phyloP scores from a whole-genome alignment of 2,113 vertebrate genomes.

The Noctilio leporinus region DNA sequence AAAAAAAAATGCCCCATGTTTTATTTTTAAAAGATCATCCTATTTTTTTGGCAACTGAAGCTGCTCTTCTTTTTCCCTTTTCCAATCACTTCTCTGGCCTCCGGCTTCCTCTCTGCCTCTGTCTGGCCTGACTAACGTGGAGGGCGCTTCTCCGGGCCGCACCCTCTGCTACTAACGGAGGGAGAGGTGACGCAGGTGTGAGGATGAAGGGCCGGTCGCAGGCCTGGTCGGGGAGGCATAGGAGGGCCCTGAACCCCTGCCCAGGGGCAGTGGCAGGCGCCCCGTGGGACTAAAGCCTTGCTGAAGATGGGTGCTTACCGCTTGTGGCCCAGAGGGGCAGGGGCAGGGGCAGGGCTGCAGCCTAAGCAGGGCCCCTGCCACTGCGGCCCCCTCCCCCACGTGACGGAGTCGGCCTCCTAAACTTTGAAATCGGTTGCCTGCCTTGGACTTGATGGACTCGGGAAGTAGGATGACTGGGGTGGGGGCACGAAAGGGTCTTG shows the following conservation, averaged over 20 bases:
- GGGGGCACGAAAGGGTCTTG: background rate
- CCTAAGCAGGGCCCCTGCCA: slow-evolving; percentile 47
- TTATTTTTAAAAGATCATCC: slow-evolving; percentile 73
- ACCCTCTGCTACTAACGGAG: slow-evolving; percentile 63
- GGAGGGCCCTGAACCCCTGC: slow-evolving; percentile 42
- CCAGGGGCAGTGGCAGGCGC: background rate
- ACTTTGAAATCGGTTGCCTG: slow-evolving; percentile 37
- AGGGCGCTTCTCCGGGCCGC: slow-evolving; percentile 55
- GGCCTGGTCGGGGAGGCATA: background rate
- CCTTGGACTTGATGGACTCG: background rate
- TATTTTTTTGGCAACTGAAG: slow-evolving; percentile 76
- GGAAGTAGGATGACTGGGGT: background rate
- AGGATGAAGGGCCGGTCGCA: slow-evolving; percentile 54
- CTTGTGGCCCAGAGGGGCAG: slow-evolving; percentile 18
- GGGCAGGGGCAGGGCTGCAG: slow-evolving; percentile 49
- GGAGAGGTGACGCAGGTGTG: slow-evolving; percentile 25
- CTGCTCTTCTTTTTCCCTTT: slow-evolving; percentile 37
- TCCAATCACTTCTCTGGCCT: slow-evolving; percentile 77
- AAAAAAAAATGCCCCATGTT: slow-evolving; percentile 65
- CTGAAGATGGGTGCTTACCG: slow-evolving; percentile 44
- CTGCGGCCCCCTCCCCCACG: background rate
- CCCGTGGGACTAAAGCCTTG: background rate
- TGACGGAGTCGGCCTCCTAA: slow-evolving; percentile 12
- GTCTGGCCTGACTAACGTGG: slow-evolving; percentile 76
- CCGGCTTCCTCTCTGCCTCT: slow-evolving; percentile 76